Conservation (phyloP, 1,140 invertebrate genomes). For the Panagrolaimus sp. region DNA sequence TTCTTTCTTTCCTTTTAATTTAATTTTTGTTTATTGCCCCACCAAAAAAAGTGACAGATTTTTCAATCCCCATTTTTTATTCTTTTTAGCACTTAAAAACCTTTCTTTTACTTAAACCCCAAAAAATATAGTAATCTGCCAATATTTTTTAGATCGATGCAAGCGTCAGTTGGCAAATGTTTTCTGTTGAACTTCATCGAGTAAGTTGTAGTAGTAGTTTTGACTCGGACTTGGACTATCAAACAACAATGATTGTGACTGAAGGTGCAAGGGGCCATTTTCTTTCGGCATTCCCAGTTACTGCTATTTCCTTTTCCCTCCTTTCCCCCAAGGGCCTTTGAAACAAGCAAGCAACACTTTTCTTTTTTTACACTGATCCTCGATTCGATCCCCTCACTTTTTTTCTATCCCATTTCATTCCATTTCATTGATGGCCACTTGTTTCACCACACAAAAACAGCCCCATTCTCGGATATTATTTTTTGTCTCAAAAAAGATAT, state of each 20-base stretch:
- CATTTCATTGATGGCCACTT: no score
- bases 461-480: no score
- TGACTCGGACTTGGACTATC: not conserved
- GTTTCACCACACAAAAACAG: no score
- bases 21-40: conserved; percentile 22
- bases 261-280: conserved; percentile 11
- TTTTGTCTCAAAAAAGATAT: no score
- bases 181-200: conserved; percentile 43
- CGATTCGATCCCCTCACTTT: not conserved
- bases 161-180: conserved; percentile 41
- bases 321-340: not conserved
- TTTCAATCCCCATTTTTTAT: no score
- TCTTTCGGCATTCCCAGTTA: no score
- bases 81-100: no score
- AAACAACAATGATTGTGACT: conserved; percentile 17
- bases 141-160: conserved; percentile 27
- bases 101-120: conserved; percentile 22
- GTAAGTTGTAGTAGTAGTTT: conserved; percentile 30
- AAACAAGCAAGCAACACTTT: not conserved
- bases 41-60: conserved; percentile 14
- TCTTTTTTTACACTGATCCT: not conserved
- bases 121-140: no score
- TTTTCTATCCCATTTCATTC: not conserved
- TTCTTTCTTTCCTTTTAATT: not conserved
- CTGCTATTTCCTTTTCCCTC: not conserved